phyloP scores from a whole-genome alignment of 2,888 invertebrate genomes.

The Selenia dentaria region DNA sequence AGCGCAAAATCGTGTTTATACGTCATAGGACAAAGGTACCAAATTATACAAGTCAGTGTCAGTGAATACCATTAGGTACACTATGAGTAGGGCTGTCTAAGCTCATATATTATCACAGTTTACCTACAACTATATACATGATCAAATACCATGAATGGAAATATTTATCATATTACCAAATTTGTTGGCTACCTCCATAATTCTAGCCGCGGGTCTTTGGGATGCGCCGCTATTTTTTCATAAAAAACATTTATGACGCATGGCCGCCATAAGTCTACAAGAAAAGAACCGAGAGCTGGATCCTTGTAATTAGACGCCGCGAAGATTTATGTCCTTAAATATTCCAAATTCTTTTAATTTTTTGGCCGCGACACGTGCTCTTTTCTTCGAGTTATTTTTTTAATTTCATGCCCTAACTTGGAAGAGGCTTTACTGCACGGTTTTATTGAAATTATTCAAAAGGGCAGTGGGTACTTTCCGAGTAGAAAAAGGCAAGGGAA shows the following conservation, averaged over 20 bases:
- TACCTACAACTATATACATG: no score
- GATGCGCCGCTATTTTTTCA: slow-evolving; percentile 64
- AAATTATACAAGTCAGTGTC: slow-evolving; percentile 7
- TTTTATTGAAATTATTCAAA: slow-evolving; percentile 36
- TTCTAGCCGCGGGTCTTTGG: slow-evolving; percentile 48
- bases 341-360: slow-evolving; percentile 74
- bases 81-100: not conserved
- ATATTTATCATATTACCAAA: slow-evolving; percentile 24
- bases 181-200: slow-evolving; percentile 50
- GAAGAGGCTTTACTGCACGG: slow-evolving; percentile 37
- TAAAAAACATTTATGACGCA: slow-evolving; percentile 76
- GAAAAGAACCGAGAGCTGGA: slow-evolving; percentile 67
- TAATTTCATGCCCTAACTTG: slow-evolving; percentile 43
- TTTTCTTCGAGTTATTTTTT: slow-evolving; percentile 46
- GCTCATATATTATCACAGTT: no score
- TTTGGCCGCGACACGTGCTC: slow-evolving; percentile 64
- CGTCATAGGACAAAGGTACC: slow-evolving; percentile 5
- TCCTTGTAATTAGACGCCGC: slow-evolving; percentile 76
- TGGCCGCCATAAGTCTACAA: slow-evolving; percentile 75
- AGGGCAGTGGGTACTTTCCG: slow-evolving; percentile 41
- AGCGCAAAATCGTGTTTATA: slow-evolving; percentile 2
- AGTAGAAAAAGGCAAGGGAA: slow-evolving; percentile 47
- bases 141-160: slow-evolving; percentile 18
- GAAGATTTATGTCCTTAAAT: slow-evolving; percentile 77
- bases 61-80: slow-evolving; percentile 5